phyloP scores from a whole-genome alignment of 2,888 invertebrate genomes.

The Thereva unica region DNA sequence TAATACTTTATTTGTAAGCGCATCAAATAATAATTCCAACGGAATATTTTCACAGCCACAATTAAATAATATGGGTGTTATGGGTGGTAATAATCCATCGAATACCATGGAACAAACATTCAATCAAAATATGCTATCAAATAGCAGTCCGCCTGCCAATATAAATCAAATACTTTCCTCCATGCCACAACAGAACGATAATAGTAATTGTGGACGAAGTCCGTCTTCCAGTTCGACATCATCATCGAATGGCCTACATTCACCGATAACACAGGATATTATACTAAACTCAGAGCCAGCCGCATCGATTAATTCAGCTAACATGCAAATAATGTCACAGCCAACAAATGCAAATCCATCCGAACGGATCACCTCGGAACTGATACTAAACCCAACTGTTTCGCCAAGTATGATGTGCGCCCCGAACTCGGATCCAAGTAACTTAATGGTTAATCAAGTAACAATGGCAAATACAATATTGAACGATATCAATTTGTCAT shows the following conservation, averaged over 20 bases:
- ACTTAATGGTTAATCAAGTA: constrained; percentile 47
- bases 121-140: constrained; percentile 33
- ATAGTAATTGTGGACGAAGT: constrained; percentile 55
- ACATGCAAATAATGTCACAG: constrained; percentile 47
- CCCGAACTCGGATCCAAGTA: constrained; percentile 45
- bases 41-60: constrained; percentile 32
- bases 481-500: constrained; percentile 50
- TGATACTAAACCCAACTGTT: constrained; percentile 66
- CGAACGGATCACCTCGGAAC: constrained; percentile 61
- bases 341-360: constrained; percentile 42
- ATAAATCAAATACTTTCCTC: constrained; percentile 49
- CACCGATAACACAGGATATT: constrained; percentile 57
- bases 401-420: constrained; percentile 66
- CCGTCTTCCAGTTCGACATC: constrained; percentile 53
- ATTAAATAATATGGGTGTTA: constrained; percentile 26
- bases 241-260: constrained; percentile 52
- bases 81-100: constrained; percentile 19
- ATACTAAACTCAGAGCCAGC: constrained; percentile 56
- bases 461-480: constrained; percentile 55
- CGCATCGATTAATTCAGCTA: constrained; percentile 50
- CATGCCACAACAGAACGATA: constrained; percentile 45
- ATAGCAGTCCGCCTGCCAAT: constrained; percentile 17
- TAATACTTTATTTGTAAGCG: constrained; percentile 41
- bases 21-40: constrained; percentile 37
- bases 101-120: constrained; percentile 34